A percentile compares a stretch with the other conserved stretches of the same genome.
phyloP scores from a whole-genome alignment of 2,113 vertebrate genomes.

The Gulo gulo region DNA sequence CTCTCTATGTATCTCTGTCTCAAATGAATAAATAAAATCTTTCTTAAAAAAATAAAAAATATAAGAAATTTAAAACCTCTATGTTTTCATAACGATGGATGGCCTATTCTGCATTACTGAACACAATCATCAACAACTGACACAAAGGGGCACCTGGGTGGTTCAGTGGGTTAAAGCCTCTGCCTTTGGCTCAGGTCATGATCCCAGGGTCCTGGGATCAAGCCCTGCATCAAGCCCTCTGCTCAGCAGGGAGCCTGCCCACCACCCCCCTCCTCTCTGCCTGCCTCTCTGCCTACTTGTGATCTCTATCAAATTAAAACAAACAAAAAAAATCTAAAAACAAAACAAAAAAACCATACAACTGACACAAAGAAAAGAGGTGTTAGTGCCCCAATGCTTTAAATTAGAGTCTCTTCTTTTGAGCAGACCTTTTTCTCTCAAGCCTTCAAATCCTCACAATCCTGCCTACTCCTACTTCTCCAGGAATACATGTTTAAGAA shows the following conservation, averaged over 20 bases:
- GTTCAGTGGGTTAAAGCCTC: no score
- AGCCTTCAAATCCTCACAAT: not conserved
- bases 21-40: not conserved
- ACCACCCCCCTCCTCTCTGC: no score
- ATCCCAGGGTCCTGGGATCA: no score
- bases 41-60: not conserved
- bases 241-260: no score
- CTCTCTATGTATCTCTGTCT: not conserved
- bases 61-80: conserved; percentile 34
- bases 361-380: not conserved
- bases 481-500: not conserved
- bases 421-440: not conserved
- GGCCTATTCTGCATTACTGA: conserved; percentile 70
- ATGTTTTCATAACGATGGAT: conserved; percentile 77
- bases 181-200: no score
- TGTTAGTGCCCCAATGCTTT: not conserved
- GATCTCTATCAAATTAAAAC: no score
- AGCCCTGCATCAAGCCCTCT: no score
- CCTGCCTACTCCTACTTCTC: not conserved
- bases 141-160: not conserved
- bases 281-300: no score
- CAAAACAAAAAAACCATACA: not conserved
- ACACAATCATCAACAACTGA: conserved; percentile 28
- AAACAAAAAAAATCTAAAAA: no score
- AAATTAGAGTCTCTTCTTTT: not conserved